Percentiles rank a stretch among this genome's conserved stretches.
phyloP scores from a whole-genome alignment of 1,140 invertebrate genomes.

The Akabosia matsudoensis region DNA sequence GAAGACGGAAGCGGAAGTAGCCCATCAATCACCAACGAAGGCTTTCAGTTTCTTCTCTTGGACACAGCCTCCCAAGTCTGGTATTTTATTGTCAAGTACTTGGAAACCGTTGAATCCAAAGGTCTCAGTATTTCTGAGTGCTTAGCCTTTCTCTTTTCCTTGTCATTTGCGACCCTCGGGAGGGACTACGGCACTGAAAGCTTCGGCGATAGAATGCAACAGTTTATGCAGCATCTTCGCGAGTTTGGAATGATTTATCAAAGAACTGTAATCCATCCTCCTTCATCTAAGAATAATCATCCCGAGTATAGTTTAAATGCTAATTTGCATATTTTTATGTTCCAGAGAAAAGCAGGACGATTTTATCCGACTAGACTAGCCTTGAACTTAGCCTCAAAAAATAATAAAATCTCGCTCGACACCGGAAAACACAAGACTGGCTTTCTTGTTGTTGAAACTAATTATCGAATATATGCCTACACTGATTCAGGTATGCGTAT shows the following conservation, averaged over 20 bases:
- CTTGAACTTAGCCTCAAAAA: slow-evolving; percentile 76
- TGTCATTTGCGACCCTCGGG: slow-evolving; percentile 92
- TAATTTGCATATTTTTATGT: background rate
- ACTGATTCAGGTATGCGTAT: slow-evolving; percentile 69
- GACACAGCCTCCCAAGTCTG: slow-evolving; percentile 88
- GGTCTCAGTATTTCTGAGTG: slow-evolving; percentile 85
- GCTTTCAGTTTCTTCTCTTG: slow-evolving; percentile 92
- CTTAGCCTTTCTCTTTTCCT: slow-evolving; percentile 88
- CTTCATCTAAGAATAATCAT: slow-evolving; percentile 12
- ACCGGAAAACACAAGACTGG: slow-evolving; percentile 61
- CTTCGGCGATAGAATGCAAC: slow-evolving; percentile 79
- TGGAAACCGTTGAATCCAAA: slow-evolving; percentile 81
- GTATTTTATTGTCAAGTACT: slow-evolving; percentile 93
- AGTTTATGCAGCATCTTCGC: slow-evolving; percentile 89
- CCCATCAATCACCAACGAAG: slow-evolving; percentile 85
- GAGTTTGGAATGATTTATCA: slow-evolving; percentile 97
- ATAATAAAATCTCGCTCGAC: slow-evolving; percentile 58
- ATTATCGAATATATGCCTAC: slow-evolving; percentile 95
- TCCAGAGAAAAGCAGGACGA: slow-evolving; percentile 75
- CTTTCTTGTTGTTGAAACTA: slow-evolving; percentile 93
- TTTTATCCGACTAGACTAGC: slow-evolving; percentile 94
- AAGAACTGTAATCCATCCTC: slow-evolving; percentile 66
- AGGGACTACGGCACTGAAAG: slow-evolving; percentile 96
- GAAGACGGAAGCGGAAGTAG: slow-evolving; percentile 65
- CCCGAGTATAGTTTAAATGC: slow-evolving; percentile 42